These are phyloP conservation scores for Virgularia gustaviana DNA, from an alignment of 92 coral and sea anemone genomes.

Conservation along the genomic window DNA sequence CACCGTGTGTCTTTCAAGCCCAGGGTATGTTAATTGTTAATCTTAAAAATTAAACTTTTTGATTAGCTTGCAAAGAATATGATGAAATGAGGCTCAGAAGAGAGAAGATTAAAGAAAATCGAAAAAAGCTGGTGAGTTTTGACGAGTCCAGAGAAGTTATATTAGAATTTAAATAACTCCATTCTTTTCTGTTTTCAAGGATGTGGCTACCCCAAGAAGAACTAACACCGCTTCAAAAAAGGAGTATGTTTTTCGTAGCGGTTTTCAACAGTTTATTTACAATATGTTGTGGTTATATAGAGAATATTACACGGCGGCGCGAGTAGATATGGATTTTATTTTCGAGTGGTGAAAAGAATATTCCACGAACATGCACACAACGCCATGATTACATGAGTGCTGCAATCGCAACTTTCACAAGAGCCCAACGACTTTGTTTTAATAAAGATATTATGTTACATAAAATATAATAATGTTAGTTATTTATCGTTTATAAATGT, in stretches of 20 bases:
- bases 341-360: background rate
- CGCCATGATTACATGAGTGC: too few relatives aligned
- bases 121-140: slow-evolving; percentile 70
- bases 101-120: slow-evolving; percentile 90
- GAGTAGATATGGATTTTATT: background rate
- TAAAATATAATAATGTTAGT: too few relatives aligned
- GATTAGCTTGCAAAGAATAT: slow-evolving; percentile 81
- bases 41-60: background rate
- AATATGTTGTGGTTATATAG: background rate
- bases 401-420: too few relatives aligned
- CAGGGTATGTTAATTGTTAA: background rate
- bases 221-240: slow-evolving; percentile 73
- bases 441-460: too few relatives aligned
- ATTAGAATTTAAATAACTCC: background rate
- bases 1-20: background rate
- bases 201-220: slow-evolving; percentile 86
- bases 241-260: slow-evolving; percentile 67
- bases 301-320: background rate
- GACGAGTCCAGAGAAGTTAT: background rate
- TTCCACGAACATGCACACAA: too few relatives aligned
- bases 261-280: too few relatives aligned
- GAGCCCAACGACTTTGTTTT: too few relatives aligned
- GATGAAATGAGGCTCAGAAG: slow-evolving; percentile 86
- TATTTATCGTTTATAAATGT: too few relatives aligned
- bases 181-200: slow-evolving; percentile 50